phyloP scores from a whole-genome alignment of 1,140 invertebrate species.

The Drosophila teissieri region DNA sequence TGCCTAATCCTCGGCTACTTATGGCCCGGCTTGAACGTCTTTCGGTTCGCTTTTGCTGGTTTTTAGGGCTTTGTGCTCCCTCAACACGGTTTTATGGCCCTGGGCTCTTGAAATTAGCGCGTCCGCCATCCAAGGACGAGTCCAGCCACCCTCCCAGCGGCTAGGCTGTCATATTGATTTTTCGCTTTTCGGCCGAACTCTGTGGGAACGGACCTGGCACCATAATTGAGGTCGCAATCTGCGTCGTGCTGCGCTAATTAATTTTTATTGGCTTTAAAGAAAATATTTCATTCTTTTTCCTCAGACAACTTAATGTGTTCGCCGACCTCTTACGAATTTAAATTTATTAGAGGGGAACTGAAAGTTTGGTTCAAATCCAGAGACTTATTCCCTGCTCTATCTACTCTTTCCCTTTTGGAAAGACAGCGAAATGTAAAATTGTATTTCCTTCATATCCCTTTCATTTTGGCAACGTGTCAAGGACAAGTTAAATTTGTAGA shows the following conservation, averaged over 20 bases:
- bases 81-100: conserved; percentile 59
- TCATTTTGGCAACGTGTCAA: conserved; percentile 55
- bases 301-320: conserved; percentile 52
- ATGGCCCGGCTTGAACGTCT: conserved; percentile 51
- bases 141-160: not conserved
- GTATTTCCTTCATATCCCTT: conserved; percentile 44
- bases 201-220: conserved; percentile 22
- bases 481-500: conserved; percentile 67
- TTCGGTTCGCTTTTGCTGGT: conserved; percentile 50
- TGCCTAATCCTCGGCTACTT: conserved; percentile 57
- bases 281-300: conserved; percentile 28
- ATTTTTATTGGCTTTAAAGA: conserved; percentile 72
- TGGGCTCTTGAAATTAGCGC: conserved; percentile 61
- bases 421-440: conserved; percentile 47
- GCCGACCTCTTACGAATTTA: conserved; percentile 22
- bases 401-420: conserved; percentile 8
- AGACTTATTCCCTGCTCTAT: conserved; percentile 26
- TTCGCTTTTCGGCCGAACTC: conserved; percentile 18
- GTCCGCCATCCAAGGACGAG: conserved; percentile 46
- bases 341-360: conserved; percentile 20
- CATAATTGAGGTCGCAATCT: conserved; percentile 69
- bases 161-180: conserved; percentile 58
- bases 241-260: conserved; percentile 57
- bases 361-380: conserved; percentile 22
- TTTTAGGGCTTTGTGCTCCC: conserved; percentile 60